Conservation (phyloP, 2,888 invertebrate genomes). For the Nezara viridula region DNA sequence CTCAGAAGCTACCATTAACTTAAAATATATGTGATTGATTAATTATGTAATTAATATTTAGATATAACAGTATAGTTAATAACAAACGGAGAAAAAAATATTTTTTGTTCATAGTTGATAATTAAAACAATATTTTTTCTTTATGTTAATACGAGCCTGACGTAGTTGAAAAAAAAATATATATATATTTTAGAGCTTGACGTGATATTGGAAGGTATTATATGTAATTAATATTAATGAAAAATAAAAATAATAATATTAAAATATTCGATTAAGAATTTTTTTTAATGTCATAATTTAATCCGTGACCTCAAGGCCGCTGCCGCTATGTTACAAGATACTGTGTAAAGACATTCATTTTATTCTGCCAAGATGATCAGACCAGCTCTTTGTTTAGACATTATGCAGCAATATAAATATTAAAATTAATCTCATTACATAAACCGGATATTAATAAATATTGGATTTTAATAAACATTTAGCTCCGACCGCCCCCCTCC, state of each 20-base stretch:
- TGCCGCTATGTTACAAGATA: not conserved
- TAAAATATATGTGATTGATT: no score
- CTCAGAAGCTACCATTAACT: no score
- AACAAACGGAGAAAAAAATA: no score
- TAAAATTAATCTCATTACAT: slow-evolving; percentile 26
- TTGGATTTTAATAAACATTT: slow-evolving; percentile 45
- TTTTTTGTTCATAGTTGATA: no score
- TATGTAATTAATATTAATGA: not conserved
- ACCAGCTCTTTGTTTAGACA: not conserved
- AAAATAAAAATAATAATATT: not conserved
- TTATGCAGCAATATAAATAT: slow-evolving; percentile 1
- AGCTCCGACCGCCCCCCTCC: not conserved
- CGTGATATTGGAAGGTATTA: not conserved
- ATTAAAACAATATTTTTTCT: no score
- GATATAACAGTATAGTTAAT: no score
- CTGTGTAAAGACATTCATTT: slow-evolving; percentile 26
- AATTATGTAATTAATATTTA: no score
- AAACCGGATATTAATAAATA: slow-evolving; percentile 48
- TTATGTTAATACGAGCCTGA: no score
- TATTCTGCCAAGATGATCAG: not conserved
- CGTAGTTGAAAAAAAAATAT: not conserved
- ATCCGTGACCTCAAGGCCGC: not conserved
- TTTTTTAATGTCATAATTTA: not conserved
- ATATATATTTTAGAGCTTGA: not conserved
- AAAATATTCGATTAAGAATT: not conserved